Base-by-base conservation (phyloP, 2,888 invertebrate species). In the Dolichomitus sp. region DNA sequence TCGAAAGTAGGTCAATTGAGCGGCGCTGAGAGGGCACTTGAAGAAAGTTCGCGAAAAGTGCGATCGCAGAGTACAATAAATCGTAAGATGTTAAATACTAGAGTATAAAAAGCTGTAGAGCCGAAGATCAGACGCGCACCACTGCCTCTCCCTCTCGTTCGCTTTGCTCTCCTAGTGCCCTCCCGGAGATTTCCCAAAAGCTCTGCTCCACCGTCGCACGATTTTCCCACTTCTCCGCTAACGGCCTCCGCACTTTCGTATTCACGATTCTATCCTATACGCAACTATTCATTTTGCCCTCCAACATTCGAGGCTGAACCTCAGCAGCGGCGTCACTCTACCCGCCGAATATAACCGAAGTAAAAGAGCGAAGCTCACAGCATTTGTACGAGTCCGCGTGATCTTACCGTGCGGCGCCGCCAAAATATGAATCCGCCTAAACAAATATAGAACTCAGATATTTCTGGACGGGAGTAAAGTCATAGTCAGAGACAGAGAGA, bases 391-490 rank as follows among this genome's bases (percentile, higher is more conserved):
- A 61, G 57, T 50, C 50, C 69, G 73, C 63, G 66, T 45, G 52
- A 72, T 48, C 63, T 48, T 65, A 11, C 73, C 74, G 50, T 65
- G 42, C 57, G 37, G 50, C 85, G 66, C 83, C 84, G 84, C 89
- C 88, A 90, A 91, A 92, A 92, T 93, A 92, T 93, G 91, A 91
- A 91, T 92, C 87, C 90, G 87, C 89, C 91, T 88, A 89, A 90
- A 91, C 92, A 90, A 92, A 93, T 93, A 93, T 93, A 93, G 93
- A 90, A 87, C 86, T 37, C 84, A 68, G 92, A 86, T 93, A 93
- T 93, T 93, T 93, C 89, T 88, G 91, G 92, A 92, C 81, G 87
- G 75, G 70, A 83, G 83, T 76, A 82, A 83, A 78, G 50, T n/a
- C n/a, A n/a, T n/a, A 17, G 70, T 4, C 4, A 65, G 50, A 78